These are phyloP conservation scores for Cataglyphis livida DNA, from an alignment of 2,888 invertebrate genomes.

Conservation along the genomic window DNA sequence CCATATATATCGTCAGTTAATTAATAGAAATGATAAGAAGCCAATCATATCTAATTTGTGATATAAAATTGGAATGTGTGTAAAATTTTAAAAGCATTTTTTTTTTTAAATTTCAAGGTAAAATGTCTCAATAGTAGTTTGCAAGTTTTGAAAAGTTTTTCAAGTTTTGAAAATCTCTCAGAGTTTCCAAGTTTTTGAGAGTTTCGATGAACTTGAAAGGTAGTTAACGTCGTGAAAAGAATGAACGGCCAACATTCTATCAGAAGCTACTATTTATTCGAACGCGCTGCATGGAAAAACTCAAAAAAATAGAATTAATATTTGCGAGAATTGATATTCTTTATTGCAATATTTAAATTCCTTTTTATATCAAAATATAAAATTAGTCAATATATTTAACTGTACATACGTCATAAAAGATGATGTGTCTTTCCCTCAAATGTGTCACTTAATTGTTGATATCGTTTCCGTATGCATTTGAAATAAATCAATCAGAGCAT, in stretches of 20 bases:
- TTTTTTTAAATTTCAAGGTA: conserved; percentile 47
- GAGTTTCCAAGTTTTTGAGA: conserved; percentile 34
- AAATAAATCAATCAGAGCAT: conserved; percentile 11
- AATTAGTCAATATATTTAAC: background rate
- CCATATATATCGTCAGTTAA: conserved; percentile 18
- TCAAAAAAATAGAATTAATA: conserved; percentile 16
- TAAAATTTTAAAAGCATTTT: background rate
- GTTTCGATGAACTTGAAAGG: conserved; percentile 32
- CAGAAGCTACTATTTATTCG: conserved; percentile 19
- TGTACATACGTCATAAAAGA: background rate
- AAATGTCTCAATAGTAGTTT: conserved; percentile 45
- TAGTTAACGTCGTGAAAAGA: conserved; percentile 44
- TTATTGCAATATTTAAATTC: background rate
- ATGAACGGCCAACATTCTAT: conserved; percentile 22
- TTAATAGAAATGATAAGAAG: background rate
- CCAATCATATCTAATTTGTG: background rate
- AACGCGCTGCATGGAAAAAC: background rate
- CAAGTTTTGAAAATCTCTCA: conserved; percentile 48
- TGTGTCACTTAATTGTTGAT: too few relatives aligned
- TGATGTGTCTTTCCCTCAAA: background rate
- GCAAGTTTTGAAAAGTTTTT: conserved; percentile 29
- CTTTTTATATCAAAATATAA: background rate
- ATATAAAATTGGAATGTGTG: background rate
- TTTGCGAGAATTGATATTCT: background rate
- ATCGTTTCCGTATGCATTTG: background rate